Evolutionary conservation across 2,113 vertebrate genomes (phyloP).

Genomic region (Phyllopteryx taeniolatus): DNA sequence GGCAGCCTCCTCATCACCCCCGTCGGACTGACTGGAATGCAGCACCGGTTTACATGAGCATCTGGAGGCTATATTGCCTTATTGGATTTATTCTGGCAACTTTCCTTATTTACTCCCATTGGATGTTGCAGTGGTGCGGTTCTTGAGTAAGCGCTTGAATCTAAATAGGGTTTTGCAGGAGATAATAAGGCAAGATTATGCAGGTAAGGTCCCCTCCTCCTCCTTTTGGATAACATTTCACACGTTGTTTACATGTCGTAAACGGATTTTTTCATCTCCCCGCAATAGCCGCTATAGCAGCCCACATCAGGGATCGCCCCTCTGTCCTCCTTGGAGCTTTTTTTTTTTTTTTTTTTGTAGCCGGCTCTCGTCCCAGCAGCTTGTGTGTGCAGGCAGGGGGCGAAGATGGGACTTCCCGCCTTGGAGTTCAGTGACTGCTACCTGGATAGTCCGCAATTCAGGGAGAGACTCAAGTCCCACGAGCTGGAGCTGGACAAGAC

Average conservation of each 20-base stretch:
- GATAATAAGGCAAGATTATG: slow-evolving; percentile 25
- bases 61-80: slow-evolving; percentile 36
- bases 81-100: slow-evolving; percentile 1
- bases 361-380: slow-evolving; percentile 14
- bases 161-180: slow-evolving; percentile 3
- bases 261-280: slow-evolving; percentile 49
- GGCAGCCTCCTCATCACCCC: slow-evolving; percentile 3
- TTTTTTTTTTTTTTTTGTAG: not conserved
- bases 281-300: slow-evolving; percentile 24
- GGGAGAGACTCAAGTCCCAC: slow-evolving; percentile 91
- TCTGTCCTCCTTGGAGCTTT: slow-evolving; percentile 15
- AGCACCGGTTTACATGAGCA: slow-evolving; percentile 49
- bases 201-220: not conserved
- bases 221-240: slow-evolving; percentile 4
- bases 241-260: slow-evolving; percentile 40
- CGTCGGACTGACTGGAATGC: slow-evolving; percentile 36
- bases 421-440: slow-evolving; percentile 97
- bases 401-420: slow-evolving; percentile 88
- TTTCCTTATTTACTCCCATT: slow-evolving; percentile 21
- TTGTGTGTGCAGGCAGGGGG: not conserved
- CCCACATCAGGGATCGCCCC: slow-evolving; percentile 24
- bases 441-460: slow-evolving; percentile 91
- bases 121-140: slow-evolving; percentile 23
- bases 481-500: slow-evolving; percentile 97
- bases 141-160: slow-evolving; percentile 2